Evolutionary conservation across 2,888 invertebrate species (phyloP).

Genomic region (Masnerella sp.): DNA sequence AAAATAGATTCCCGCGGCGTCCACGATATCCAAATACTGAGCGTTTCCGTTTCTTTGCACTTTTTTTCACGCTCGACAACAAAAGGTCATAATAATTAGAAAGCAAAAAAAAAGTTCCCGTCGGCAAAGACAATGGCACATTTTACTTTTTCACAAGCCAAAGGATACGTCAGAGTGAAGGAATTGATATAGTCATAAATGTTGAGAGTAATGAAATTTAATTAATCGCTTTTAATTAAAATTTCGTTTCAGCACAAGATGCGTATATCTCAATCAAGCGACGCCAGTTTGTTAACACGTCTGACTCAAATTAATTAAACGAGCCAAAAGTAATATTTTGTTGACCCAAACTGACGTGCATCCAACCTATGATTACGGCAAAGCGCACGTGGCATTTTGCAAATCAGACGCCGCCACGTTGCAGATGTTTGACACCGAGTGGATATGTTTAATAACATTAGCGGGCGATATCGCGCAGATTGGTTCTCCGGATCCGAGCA

Average conservation of each 20-base stretch:
- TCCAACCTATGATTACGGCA: slow-evolving; percentile 42
- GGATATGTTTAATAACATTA: slow-evolving; percentile 39
- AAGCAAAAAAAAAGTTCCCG: neutral
- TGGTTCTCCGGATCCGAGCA: slow-evolving; percentile 42
- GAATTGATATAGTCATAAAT: neutral
- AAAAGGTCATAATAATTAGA: slow-evolving; percentile 21
- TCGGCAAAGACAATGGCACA: too few relatives aligned
- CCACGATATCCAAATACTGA: slow-evolving; percentile 41
- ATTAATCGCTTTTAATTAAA: slow-evolving; percentile 1
- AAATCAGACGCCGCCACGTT: slow-evolving; percentile 14
- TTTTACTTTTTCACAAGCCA: too few relatives aligned
- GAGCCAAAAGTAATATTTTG: slow-evolving; percentile 37
- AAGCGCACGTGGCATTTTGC: slow-evolving; percentile 37
- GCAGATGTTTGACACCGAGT: slow-evolving; percentile 49
- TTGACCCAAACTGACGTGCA: slow-evolving; percentile 38
- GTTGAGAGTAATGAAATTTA: neutral
- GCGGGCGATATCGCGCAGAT: slow-evolving; percentile 39
- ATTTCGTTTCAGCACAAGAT: neutral
- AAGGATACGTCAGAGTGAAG: too few relatives aligned
- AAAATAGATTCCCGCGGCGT: slow-evolving; percentile 67
- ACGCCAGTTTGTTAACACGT: slow-evolving; percentile 33
- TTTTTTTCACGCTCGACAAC: slow-evolving; percentile 5
- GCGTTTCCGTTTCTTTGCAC: slow-evolving; percentile 21
- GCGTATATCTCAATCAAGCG: slow-evolving; percentile 24
- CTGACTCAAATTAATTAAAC: slow-evolving; percentile 32